A percentile compares a stretch with the other conserved stretches of the same genome.
Conservation (phyloP, 2,797 vertebrate species). For the Phaenicophaeus curvirostris region DNA sequence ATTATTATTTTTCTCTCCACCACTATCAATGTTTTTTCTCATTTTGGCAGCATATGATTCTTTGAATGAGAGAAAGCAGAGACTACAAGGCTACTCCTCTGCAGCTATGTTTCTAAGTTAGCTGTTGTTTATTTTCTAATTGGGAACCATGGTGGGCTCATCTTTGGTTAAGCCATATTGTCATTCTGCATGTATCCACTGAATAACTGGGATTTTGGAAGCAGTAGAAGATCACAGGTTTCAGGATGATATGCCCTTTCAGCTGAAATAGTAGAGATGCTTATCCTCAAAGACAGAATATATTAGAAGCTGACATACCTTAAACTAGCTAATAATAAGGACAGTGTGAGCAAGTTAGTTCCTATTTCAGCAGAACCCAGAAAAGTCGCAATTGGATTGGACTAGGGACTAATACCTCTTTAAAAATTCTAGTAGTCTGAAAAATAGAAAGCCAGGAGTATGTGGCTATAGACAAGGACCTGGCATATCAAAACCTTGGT, state of each 20-base stretch:
- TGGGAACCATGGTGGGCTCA: background rate
- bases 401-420: background rate
- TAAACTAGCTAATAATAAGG: background rate
- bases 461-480: background rate
- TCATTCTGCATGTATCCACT: background rate
- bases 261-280: background rate
- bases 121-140: background rate
- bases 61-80: background rate
- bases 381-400: background rate
- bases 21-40: background rate
- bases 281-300: background rate
- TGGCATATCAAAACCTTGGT: background rate
- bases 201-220: constrained; percentile 7
- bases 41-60: background rate
- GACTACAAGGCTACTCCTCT: background rate
- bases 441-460: background rate
- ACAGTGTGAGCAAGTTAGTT: background rate
- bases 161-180: background rate
- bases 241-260: background rate
- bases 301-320: background rate
- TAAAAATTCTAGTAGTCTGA: background rate
- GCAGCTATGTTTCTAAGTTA: constrained; percentile 27
- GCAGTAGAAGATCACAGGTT: background rate
- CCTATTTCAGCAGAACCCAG: background rate
- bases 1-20: background rate